These are phyloP conservation scores for Dryoscopus gambensis DNA, from an alignment of 2,113 vertebrate genomes.

Conservation along the genomic window DNA sequence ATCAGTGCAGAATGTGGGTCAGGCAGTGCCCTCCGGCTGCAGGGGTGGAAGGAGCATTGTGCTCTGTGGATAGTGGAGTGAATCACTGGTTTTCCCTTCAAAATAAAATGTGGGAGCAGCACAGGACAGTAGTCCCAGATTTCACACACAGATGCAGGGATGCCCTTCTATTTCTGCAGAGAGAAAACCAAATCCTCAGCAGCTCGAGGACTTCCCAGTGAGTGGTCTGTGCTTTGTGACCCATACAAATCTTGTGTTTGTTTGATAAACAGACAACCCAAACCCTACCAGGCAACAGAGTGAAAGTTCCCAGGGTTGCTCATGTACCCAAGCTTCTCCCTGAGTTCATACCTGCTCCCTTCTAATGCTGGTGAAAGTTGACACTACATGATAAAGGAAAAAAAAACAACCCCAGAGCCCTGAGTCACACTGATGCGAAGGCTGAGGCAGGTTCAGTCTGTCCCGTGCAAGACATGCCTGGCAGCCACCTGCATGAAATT, in stretches of 20 bases:
- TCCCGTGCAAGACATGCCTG: background rate
- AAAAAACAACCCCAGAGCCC: background rate
- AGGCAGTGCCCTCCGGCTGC: background rate
- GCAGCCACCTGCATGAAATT: background rate
- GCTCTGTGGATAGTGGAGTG: fast-evolving
- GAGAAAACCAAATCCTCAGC: background rate
- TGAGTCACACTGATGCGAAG: background rate
- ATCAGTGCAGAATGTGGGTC: background rate
- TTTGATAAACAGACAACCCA: background rate
- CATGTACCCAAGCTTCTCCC: background rate
- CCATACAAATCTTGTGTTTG: background rate
- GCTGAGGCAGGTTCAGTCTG: background rate
- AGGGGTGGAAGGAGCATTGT: background rate
- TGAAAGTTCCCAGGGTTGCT: background rate
- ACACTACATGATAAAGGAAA: background rate
- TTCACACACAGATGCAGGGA: background rate
- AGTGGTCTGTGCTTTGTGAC: background rate
- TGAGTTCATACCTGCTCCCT: background rate
- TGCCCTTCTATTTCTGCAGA: background rate
- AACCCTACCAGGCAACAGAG: background rate
- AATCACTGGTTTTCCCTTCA: background rate
- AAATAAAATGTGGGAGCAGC: background rate
- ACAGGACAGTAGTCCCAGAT: background rate
- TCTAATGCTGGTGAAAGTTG: background rate
- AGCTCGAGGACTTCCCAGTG: background rate